A percentile compares a stretch with the other conserved stretches of the same genome.
These are phyloP conservation scores for Timema cristinae DNA, from an alignment of 2,888 invertebrate genomes.

Conservation along the genomic window DNA sequence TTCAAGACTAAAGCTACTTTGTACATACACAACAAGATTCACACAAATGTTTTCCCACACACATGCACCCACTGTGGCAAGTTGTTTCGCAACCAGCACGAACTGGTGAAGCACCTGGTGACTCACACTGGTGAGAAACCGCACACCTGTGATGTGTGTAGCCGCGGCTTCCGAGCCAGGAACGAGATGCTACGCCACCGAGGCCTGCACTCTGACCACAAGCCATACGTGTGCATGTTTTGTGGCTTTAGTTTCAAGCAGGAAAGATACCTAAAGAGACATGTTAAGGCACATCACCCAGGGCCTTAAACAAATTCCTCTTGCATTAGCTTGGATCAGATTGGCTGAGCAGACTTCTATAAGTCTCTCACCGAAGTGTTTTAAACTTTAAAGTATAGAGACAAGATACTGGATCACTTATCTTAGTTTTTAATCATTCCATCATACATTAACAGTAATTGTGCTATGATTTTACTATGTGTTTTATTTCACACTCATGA, in stretches of 20 bases:
- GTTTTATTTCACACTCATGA: too few species aligned
- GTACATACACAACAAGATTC: constrained; percentile 59
- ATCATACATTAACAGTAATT: too few species aligned
- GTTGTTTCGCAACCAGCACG: constrained; percentile 51
- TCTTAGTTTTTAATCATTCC: too few species aligned
- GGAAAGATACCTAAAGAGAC: constrained; percentile 51
- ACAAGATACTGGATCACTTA: too few species aligned
- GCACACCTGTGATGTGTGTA: constrained; percentile 51
- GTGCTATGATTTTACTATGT: too few species aligned
- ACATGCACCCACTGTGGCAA: constrained; percentile 56
- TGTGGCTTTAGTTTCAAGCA: constrained; percentile 45
- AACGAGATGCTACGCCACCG: constrained; percentile 43
- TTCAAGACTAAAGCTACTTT: constrained; percentile 64
- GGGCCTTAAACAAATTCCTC: neutral
- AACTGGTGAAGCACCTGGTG: constrained; percentile 53
- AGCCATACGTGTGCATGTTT: constrained; percentile 37
- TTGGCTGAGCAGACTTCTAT: too few species aligned
- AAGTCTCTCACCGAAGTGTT: too few species aligned
- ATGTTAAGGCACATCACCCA: constrained; percentile 40
- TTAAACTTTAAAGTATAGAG: too few species aligned
- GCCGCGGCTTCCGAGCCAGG: constrained; percentile 34
- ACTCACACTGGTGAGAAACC: constrained; percentile 55
- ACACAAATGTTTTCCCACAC: constrained; percentile 53
- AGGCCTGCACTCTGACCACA: constrained; percentile 48
- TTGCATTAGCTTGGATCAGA: too few species aligned